Conservation (phyloP, 2,888 invertebrate genomes). For the Acanthoscelides obtectus region DNA sequence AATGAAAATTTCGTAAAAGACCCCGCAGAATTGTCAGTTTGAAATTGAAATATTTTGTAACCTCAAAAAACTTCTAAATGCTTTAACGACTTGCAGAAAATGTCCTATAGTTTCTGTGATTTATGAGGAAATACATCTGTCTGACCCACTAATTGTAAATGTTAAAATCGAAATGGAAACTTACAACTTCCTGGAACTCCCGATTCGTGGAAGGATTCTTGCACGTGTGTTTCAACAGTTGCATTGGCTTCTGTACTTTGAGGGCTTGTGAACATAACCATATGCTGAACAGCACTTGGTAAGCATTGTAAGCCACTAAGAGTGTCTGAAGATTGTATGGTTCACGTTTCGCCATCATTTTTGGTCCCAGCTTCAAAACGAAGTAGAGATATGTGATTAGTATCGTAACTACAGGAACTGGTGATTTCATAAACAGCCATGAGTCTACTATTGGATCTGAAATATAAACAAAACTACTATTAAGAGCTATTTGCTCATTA, state of each 20-base stretch:
- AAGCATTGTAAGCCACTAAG: constrained; percentile 78
- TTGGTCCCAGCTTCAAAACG: constrained; percentile 70
- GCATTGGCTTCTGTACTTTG: constrained; percentile 35
- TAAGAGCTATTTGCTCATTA: too few species aligned
- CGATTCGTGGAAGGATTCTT: constrained; percentile 32
- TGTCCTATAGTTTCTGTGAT: too few species aligned
- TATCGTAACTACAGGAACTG: constrained; percentile 63
- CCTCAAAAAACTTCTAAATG: too few species aligned
- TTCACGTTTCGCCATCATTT: constrained; percentile 69
- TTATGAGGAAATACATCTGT: too few species aligned
- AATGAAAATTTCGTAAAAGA: too few species aligned
- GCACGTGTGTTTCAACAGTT: constrained; percentile 33
- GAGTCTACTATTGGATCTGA: constrained; percentile 71
- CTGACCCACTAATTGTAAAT: constrained; percentile 6
- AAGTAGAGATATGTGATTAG: constrained; percentile 65
- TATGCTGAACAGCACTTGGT: constrained; percentile 80
- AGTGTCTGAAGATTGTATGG: constrained; percentile 68
- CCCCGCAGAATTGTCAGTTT: too few species aligned
- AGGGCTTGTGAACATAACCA: constrained; percentile 57
- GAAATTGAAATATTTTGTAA: too few species aligned
- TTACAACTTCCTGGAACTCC: constrained; percentile 34
- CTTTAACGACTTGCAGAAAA: too few species aligned
- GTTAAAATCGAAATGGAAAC: constrained; percentile 7
- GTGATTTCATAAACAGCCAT: constrained; percentile 76
- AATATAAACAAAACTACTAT: constrained; percentile 34